Percentiles rank a stretch among this genome's conserved stretches.
Conservation (phyloP, 2,113 vertebrate genomes). For the Octodon degus region DNA sequence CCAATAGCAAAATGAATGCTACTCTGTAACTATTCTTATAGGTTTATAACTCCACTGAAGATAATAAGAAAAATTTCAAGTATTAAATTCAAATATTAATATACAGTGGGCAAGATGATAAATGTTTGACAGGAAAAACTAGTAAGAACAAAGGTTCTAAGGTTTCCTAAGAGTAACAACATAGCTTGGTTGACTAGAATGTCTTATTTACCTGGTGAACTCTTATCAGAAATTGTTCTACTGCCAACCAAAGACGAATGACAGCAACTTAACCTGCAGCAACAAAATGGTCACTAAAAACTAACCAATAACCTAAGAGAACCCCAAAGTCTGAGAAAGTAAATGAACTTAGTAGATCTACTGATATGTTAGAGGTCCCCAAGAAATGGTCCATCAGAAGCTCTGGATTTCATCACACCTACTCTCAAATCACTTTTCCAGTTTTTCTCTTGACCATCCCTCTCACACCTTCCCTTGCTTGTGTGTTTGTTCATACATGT, state of each 20-base stretch:
- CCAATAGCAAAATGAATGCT: not conserved
- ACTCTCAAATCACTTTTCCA: not conserved
- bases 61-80: conserved; percentile 31
- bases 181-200: conserved; percentile 1
- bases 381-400: not conserved
- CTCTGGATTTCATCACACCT: not conserved
- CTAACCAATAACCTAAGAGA: conserved; percentile 42
- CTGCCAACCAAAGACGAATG: not conserved
- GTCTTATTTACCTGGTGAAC: not conserved
- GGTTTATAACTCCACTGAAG: conserved; percentile 21
- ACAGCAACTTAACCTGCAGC: not conserved
- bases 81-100: conserved; percentile 40
- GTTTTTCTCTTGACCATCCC: not conserved
- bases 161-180: conserved; percentile 18
- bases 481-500: not conserved
- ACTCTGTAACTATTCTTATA: conserved; percentile 48
- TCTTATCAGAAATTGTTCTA: not conserved
- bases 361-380: not conserved
- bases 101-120: not conserved
- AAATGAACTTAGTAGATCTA: not conserved
- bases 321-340: conserved; percentile 33
- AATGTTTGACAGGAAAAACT: conserved; percentile 5
- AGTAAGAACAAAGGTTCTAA: not conserved
- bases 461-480: not conserved
- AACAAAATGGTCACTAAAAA: conserved; percentile 53